Evolutionary conservation across 2,113 vertebrate genomes (phyloP), one percentile per base, ranked within the genome.

Genomic region (Bubo scandiacus): DNA sequence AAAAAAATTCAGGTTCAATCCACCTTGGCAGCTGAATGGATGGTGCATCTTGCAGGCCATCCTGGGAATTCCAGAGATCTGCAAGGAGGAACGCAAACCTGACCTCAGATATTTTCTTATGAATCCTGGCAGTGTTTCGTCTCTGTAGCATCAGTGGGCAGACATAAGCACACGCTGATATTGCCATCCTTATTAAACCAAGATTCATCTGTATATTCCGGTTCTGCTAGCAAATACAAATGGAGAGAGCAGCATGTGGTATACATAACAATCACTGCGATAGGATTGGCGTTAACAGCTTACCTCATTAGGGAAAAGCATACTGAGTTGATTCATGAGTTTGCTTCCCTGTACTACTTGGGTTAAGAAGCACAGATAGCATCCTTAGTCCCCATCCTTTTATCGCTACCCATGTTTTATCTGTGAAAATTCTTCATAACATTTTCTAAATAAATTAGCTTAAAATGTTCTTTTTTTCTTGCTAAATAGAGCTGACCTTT

Each of bases 401-500:
- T 74, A 84, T 73, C 49, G 11, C 14, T 77, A 30, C 17, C 4
- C 0, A 1, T 90, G 62, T 72, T 90, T 94, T 54, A 87, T 62
- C 65, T 81, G 38, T 92, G 75, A 90, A 95, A 84, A 67, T 77
- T 78, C 61, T 65, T 90, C 25, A 23, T 81, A 82, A 61, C 29
- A 20, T 94, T 93, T 94, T 92, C 75, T 67, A 94, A 95, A 79
- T 82, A 95, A 92, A 94, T 95, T 93, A 82, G 7, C 62, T 67
- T 66, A 59, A 96, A 72, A 16, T 92, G 62, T 81, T 91, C 57
- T 80, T 84, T 94, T 91, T 94, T 84, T 55, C 36, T 75, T 91
- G 59, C 42, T 93, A 87, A 93, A 94, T 74, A 85, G 81, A 85
- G 32, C 34, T 93, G 93, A 93, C 95, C 90, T 97, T 96, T 96